Base-by-base conservation (phyloP, 2,797 vertebrate species). In the Anableps anableps region DNA sequence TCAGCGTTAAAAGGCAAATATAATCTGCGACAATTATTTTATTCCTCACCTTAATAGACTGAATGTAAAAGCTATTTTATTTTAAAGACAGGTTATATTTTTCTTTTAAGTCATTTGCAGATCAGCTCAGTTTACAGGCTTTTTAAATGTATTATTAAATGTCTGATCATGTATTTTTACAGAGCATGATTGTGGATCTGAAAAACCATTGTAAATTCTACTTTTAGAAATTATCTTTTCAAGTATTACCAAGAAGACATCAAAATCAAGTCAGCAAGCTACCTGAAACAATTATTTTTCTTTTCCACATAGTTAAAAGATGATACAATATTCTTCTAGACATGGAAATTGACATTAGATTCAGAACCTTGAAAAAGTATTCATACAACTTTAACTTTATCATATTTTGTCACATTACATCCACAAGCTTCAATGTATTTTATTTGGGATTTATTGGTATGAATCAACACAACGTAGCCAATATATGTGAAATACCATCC, bases 1-100 rank as follows among this genome's bases (percentile, higher is more conserved):
- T 78, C 45, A 38, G 8, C 58, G 29, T 88, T 88, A 90, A 88
- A 88, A 88, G 85, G 88, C 86, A 88, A 14, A 51, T 74, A 66
- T 5, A 26, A 17, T 16, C 66, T 70, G 13, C 5, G 5, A 70
- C 66, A 45, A n/a, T 70, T 41, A 70, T 36, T n/a, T 29, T 70
- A 70, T 70, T 5, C 62, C 34, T 66, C 62, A 68, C 34, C 36
- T 36, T 64, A 23, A 68, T 41, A n/a, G 36, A 43, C 66, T 8
- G 3, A 13, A 70, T 14, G 66, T 70, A 2, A 71, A n/a, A 0
- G 0, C 10, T 6, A 14, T 43, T 70, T n/a, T 16, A n/a, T 43
- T 70, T 70, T 19, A 43, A 70, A 16, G 26, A 74, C 4, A 1
- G 19, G 13, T 64, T 3, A 21, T 11, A 29, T 21, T n/a, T 76